phyloP scores from a whole-genome alignment of 1,140 invertebrate genomes.

The Ooceraea biroi region DNA sequence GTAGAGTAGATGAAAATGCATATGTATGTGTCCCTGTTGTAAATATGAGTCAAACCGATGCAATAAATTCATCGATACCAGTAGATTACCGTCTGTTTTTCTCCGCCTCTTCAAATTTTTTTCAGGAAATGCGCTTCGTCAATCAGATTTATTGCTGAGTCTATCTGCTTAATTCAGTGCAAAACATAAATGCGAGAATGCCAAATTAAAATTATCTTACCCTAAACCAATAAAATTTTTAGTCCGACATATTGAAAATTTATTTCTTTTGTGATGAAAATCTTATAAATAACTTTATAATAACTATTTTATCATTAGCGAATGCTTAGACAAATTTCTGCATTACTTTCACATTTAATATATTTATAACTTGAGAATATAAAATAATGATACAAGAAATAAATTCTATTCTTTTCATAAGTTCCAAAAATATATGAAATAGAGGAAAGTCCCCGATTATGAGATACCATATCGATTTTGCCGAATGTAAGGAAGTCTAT shows the following conservation, averaged over 20 bases:
- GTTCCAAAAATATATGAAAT: background rate
- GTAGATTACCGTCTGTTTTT: constrained; percentile 8
- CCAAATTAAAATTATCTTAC: background rate
- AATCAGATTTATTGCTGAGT: background rate
- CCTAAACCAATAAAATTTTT: background rate
- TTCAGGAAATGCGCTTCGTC: background rate
- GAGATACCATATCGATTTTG: background rate
- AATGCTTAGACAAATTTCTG: background rate
- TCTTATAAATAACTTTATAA: background rate
- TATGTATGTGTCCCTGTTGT: constrained; percentile 84
- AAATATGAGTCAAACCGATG: constrained; percentile 84
- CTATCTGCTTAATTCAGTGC: background rate
- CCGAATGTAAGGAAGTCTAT: too few relatives aligned
- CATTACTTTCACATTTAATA: background rate
- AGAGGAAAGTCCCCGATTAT: too few relatives aligned
- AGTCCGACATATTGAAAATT: background rate
- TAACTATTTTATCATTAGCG: background rate
- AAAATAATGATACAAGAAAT: background rate
- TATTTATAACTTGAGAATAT: background rate
- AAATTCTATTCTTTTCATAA: background rate
- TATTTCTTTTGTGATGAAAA: background rate
- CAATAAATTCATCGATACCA: constrained; percentile 84
- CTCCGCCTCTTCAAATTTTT: background rate
- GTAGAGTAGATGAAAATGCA: constrained; percentile 83
- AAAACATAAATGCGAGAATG: background rate